Conservation (phyloP, 2,888 invertebrate genomes). For the Ramazzottius varieornatus region DNA sequence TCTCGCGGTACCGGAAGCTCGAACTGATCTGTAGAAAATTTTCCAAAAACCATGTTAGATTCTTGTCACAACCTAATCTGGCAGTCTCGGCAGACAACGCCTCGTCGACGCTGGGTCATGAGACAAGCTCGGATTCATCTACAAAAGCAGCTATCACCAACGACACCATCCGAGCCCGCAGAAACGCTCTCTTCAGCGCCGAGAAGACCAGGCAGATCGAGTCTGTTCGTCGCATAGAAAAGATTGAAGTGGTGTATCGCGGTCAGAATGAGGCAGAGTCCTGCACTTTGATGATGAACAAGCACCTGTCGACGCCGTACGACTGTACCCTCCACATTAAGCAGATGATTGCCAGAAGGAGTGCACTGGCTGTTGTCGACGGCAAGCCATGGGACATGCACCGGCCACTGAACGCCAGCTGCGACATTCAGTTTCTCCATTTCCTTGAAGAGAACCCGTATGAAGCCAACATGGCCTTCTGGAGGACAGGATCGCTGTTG, state of each 20-base stretch:
- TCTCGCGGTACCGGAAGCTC: too few species aligned
- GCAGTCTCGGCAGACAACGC: too few species aligned
- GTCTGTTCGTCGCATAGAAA: slow-evolving; percentile 55
- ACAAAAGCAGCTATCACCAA: slow-evolving; percentile 14
- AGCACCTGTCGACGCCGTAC: slow-evolving; percentile 60
- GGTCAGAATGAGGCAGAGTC: slow-evolving; percentile 48
- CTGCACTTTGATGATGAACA: slow-evolving; percentile 59
- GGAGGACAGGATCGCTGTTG: slow-evolving; percentile 21
- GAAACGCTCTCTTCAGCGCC: slow-evolving; percentile 35
- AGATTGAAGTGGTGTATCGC: slow-evolving; percentile 55
- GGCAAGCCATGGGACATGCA: slow-evolving; percentile 76
- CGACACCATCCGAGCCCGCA: slow-evolving; percentile 16
- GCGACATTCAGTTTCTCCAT: slow-evolving; percentile 34
- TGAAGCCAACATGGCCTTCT: slow-evolving; percentile 19
- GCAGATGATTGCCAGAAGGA: slow-evolving; percentile 38
- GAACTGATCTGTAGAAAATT: too few species aligned
- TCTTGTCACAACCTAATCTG: too few species aligned
- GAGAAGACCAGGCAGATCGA: slow-evolving; percentile 48
- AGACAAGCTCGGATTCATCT: too few species aligned
- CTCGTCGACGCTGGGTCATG: too few species aligned
- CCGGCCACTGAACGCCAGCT: slow-evolving; percentile 39
- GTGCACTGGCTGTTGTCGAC: slow-evolving; percentile 54
- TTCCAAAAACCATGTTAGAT: too few species aligned
- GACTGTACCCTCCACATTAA: slow-evolving; percentile 66
- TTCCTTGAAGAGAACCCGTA: slow-evolving; percentile 31